Base-by-base conservation (phyloP, 2,113 vertebrate genomes). In the Ctenodactylus gundi region DNA sequence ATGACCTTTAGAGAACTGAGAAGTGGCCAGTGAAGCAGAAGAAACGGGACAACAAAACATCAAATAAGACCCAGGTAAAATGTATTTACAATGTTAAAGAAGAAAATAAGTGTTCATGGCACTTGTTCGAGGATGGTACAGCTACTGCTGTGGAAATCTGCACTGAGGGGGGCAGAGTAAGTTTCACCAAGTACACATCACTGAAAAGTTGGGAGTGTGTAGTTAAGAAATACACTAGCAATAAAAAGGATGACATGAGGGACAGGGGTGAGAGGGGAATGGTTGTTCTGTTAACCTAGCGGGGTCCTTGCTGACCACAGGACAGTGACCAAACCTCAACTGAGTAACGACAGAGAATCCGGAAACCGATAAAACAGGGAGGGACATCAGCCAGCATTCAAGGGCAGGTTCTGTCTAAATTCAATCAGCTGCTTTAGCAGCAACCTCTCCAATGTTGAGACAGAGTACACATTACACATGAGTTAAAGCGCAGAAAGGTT, bases 201-300 rank as follows among this genome's bases (percentile, higher is more conserved):
- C 18, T 1, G 9, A 18, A 0, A 41, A 65, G n/a, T 9, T 46
- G 25, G 25, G 25, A 73, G 64, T 29, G n/a, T n/a, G n/a, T n/a
- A n/a, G n/a, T n/a, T n/a, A n/a, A n/a, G n/a, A n/a, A n/a, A n/a
- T n/a, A n/a, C n/a, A n/a, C n/a, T n/a, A n/a, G n/a, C n/a, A n/a
- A n/a, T n/a, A n/a, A n/a, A 36, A 27, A 2, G 58, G 21, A 14
- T n/a, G n/a, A 18, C 27, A n/a, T 5, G 1, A 51, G 6, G 12
- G 23, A 25, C 20, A 34, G 7, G 13, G 5, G 12, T 11, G 1
- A 10, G 14, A 25, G 6, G 4, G 1, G 2, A 0, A 60, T 25
- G 46, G 17, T 57, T 27, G 65, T 36, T 46, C 46, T 15, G 31
- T 60, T 36, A 57, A 17, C 44, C 13, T 14, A 51, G 12, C 2